Evolutionary conservation across 2,113 vertebrate genomes (phyloP), one percentile per base, ranked within the genome.

Genomic region (Prionailurus viverrinus): DNA sequence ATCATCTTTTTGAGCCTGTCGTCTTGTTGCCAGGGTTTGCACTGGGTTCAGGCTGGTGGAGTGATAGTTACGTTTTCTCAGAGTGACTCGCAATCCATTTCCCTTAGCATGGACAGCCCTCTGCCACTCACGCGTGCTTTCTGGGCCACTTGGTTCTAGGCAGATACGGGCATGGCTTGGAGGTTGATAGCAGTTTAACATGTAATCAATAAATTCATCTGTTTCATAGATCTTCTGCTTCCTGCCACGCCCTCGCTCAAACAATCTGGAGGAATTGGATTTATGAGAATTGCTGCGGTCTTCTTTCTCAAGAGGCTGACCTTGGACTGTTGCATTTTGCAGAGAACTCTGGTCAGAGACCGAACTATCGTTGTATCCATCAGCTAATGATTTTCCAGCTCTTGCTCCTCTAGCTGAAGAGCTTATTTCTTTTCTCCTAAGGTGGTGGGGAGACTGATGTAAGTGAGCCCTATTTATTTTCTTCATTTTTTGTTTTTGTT

Each of bases 131-230:
- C 82, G 95, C n/a, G 91, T 78, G 71, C 58, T 97, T 0, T 0
- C 66, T 1, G 79, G 2, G 23, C 31, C 4, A 74, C 95, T 97
- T 66, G 97, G 91, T 89, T 98, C 96, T n/a, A 98, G 86, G 97
- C 95, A 99, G 93, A 98, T 85, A 23, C 98, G 98, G 33, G 98
- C 95, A 51, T 98, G 98, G 63, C 94, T 69, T 41, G 99, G 98
- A 76, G 98, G 97, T 79, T 98, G 98, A 71, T 99, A 99, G 86
- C 99, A 98, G 97, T 99, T 99, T 39, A 99, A 94, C 69, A 99
- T 97, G 92, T 99, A 99, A 97, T 99, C 87, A 92, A 99, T 98
- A 95, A 99, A 99, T 97, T 99, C 99, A 94, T 99, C 99, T 1
- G 98, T 99, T 97, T 99, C 99, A 55, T 99, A 99, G 95, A 99